phyloP scores from a whole-genome alignment of 2,888 invertebrate species.

The Tenthredo livida region DNA sequence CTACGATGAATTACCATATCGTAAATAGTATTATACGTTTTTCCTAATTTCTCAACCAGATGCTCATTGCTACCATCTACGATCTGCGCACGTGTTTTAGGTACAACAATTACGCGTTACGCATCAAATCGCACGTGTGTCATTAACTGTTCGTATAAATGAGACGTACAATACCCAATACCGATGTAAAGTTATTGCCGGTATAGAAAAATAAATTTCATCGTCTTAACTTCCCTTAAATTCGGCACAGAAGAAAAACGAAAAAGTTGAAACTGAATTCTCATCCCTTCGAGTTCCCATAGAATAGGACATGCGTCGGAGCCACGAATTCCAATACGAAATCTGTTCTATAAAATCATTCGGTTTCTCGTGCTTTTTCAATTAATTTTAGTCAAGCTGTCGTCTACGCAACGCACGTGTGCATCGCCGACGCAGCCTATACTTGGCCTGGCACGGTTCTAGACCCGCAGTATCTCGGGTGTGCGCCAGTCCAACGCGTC shows the following conservation, averaged over 20 bases:
- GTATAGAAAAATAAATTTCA: neutral
- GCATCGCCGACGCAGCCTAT: constrained; percentile 48
- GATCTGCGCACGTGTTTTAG: constrained; percentile 2
- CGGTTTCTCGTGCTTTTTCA: constrained; percentile 25
- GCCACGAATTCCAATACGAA: neutral
- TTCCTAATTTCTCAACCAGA: neutral
- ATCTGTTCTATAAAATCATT: neutral
- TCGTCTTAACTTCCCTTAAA: neutral
- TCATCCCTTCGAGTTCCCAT: neutral
- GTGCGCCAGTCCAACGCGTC: constrained; percentile 39
- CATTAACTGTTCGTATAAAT: neutral
- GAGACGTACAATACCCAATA: neutral
- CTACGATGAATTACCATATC: neutral
- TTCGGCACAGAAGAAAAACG: neutral
- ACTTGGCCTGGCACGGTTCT: constrained; percentile 49
- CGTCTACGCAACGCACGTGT: constrained; percentile 43
- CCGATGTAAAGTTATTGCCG: neutral
- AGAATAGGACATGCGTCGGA: too few species aligned
- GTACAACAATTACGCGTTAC: neutral
- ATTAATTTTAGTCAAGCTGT: constrained; percentile 50
- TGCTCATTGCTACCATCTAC: too few species aligned
- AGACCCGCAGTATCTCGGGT: constrained; percentile 46
- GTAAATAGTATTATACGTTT: neutral
- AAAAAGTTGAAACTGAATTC: neutral
- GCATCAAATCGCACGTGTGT: constrained; percentile 22